Percentiles rank a stretch among this genome's conserved stretches.
These are phyloP conservation scores for Cyclargus thomasi DNA, from an alignment of 1,140 invertebrate species.

Conservation along the genomic window DNA sequence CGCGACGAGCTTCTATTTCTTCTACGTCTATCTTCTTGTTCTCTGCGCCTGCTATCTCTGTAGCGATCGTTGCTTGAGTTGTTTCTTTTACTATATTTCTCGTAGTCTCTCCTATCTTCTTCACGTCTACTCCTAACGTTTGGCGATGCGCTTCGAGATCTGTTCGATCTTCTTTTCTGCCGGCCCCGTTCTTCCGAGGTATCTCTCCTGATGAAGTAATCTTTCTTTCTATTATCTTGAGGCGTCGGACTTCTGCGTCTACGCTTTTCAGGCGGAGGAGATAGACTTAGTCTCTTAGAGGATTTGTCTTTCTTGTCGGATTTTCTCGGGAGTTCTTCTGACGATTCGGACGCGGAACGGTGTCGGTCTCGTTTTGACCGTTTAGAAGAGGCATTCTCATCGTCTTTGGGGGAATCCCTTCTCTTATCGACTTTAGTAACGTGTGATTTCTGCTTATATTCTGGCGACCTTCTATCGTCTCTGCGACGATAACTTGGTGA, in stretches of 20 bases:
- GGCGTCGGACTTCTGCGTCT: constrained; percentile 44
- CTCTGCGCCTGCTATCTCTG: constrained; percentile 31
- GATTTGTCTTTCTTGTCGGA: constrained; percentile 41
- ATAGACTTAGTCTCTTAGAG: constrained; percentile 36
- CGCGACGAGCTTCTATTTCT: constrained; percentile 41
- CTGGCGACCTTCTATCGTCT: constrained; percentile 37
- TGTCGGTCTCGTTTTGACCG: constrained; percentile 36
- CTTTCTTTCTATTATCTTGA: constrained; percentile 39
- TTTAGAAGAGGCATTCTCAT: constrained; percentile 30
- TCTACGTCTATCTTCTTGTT: constrained; percentile 31
- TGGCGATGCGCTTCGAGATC: constrained; percentile 39
- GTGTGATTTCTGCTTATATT: constrained; percentile 45
- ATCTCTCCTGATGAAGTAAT: constrained; percentile 42
- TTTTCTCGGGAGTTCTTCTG: constrained; percentile 37
- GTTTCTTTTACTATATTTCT: constrained; percentile 39
- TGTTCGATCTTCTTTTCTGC: constrained; percentile 27
- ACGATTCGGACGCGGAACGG: constrained; percentile 39
- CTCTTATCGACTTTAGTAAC: constrained; percentile 57
- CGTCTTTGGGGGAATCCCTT: constrained; percentile 42
- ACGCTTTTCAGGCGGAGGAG: constrained; percentile 53
- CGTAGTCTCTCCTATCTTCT: constrained; percentile 35
- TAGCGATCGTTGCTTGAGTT: constrained; percentile 39
- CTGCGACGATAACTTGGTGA: constrained; percentile 39
- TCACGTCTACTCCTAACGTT: constrained; percentile 39
- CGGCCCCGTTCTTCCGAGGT: constrained; percentile 34